These are phyloP conservation scores for Ennomos quercinarius DNA, from an alignment of 2,888 invertebrate genomes.

Conservation along the genomic window DNA sequence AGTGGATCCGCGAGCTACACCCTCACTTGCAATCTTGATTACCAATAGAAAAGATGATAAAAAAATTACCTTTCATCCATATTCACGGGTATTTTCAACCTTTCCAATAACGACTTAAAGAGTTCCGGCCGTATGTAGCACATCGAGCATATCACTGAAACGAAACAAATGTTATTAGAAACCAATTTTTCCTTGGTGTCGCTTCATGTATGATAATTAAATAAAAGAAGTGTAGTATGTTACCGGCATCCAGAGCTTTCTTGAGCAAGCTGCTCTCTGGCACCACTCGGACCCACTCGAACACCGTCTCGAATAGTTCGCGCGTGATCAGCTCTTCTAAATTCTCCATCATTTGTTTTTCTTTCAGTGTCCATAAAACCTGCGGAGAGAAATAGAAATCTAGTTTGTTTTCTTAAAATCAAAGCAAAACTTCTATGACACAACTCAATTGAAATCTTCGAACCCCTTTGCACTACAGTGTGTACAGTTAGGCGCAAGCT, in stretches of 20 bases:
- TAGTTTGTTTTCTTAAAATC: no score
- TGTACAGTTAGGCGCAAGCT: no score
- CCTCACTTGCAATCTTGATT: no score
- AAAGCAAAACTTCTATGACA: no score
- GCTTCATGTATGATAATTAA: no score
- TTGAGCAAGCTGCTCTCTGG: slow-evolving; percentile 90
- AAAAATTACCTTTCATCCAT: slow-evolving; percentile 69
- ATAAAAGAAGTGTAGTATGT: slow-evolving; percentile 14
- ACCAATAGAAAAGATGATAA: no score
- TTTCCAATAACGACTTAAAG: slow-evolving; percentile 90
- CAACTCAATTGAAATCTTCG: no score
- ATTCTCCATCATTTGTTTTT: slow-evolving; percentile 86
- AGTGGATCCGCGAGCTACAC: no score
- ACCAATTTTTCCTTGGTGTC: no score
- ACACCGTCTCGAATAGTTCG: slow-evolving; percentile 91
- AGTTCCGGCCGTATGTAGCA: slow-evolving; percentile 93
- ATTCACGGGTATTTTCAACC: slow-evolving; percentile 87
- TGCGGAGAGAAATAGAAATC: slow-evolving; percentile 35
- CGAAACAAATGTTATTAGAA: slow-evolving; percentile 36
- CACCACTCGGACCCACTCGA: slow-evolving; percentile 90
- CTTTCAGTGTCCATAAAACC: slow-evolving; percentile 86
- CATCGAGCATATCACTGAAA: slow-evolving; percentile 91
- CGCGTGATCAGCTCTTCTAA: slow-evolving; percentile 89
- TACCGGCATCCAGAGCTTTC: slow-evolving; percentile 91
- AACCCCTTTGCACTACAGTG: no score